Conservation (phyloP, 2,797 vertebrate species). For the Pelodytes ibericus region DNA sequence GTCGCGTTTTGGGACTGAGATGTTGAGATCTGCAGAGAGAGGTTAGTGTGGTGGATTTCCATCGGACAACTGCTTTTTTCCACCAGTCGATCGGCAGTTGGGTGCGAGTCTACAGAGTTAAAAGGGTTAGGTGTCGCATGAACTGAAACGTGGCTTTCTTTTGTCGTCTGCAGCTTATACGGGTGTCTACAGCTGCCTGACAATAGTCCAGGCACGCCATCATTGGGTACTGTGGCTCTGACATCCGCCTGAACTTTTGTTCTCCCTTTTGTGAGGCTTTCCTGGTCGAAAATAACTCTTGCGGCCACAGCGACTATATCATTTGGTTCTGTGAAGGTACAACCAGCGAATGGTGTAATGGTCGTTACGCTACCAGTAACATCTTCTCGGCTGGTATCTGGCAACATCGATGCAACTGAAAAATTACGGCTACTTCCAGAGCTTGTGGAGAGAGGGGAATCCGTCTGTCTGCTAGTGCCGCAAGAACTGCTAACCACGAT, state of each 20-base stretch:
- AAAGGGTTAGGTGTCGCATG: conserved; percentile 74
- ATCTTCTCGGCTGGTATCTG: conserved; percentile 75
- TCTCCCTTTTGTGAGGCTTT: conserved; percentile 76
- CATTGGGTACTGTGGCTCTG: conserved; percentile 63
- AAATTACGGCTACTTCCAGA: conserved; percentile 87
- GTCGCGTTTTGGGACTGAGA: conserved; percentile 74
- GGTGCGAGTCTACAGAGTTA: conserved; percentile 65
- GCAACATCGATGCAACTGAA: conserved; percentile 96
- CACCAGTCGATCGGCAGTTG: conserved; percentile 68
- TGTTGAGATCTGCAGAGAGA: conserved; percentile 77
- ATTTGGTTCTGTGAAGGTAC: conserved; percentile 89
- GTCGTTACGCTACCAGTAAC: conserved; percentile 75
- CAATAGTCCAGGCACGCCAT: conserved; percentile 64
- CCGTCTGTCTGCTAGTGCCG: conserved; percentile 79
- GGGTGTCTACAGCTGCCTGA: conserved; percentile 76
- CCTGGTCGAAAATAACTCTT: conserved; percentile 91
- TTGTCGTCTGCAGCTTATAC: conserved; percentile 72
- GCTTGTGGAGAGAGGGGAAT: conserved; percentile 86
- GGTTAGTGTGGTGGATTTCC: conserved; percentile 70
- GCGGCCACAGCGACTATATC: conserved; percentile 91
- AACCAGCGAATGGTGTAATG: conserved; percentile 77
- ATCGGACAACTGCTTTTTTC: conserved; percentile 77
- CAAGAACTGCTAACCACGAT: conserved; percentile 70
- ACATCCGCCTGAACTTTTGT: conserved; percentile 60
- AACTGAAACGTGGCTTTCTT: conserved; percentile 67